Evolutionary conservation across 2,797 vertebrate species (phyloP).

Genomic region (Antennarius maculatus): DNA sequence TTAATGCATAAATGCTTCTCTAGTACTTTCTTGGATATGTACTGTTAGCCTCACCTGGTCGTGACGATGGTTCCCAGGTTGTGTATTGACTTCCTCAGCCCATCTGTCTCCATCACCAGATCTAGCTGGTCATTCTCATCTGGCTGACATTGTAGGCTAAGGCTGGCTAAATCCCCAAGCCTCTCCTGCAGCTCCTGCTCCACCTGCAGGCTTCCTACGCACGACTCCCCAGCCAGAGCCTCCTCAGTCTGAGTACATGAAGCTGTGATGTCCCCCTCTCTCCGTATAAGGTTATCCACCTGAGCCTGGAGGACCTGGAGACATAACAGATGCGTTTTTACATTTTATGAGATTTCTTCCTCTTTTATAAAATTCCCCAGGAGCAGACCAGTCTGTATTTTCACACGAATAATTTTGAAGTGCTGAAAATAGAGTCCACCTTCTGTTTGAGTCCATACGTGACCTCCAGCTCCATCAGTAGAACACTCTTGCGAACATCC

Average conservation of each 20-base stretch:
- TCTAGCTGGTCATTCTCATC: constrained; percentile 96
- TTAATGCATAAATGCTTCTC: background rate
- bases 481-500: constrained; percentile 94
- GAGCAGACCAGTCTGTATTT: background rate
- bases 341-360: background rate
- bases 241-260: constrained; percentile 88
- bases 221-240: constrained; percentile 87
- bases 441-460: constrained; percentile 97
- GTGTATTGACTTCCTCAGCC: constrained; percentile 95
- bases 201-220: constrained; percentile 85
- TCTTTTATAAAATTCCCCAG: background rate
- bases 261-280: constrained; percentile 87
- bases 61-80: constrained; percentile 95
- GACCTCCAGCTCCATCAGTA: constrained; percentile 98
- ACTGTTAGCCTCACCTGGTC: constrained; percentile 73
- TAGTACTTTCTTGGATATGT: background rate
- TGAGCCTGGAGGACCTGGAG: constrained; percentile 93
- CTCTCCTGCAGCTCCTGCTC: constrained; percentile 89
- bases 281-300: constrained; percentile 88
- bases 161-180: constrained; percentile 83
- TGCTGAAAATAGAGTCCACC: constrained; percentile 67
- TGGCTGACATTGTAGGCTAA: constrained; percentile 87
- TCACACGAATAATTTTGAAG: background rate
- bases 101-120: constrained; percentile 93
- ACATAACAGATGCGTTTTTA: background rate